phyloP scores from a whole-genome alignment of 2,113 vertebrate genomes.

The Anguilla japonica region DNA sequence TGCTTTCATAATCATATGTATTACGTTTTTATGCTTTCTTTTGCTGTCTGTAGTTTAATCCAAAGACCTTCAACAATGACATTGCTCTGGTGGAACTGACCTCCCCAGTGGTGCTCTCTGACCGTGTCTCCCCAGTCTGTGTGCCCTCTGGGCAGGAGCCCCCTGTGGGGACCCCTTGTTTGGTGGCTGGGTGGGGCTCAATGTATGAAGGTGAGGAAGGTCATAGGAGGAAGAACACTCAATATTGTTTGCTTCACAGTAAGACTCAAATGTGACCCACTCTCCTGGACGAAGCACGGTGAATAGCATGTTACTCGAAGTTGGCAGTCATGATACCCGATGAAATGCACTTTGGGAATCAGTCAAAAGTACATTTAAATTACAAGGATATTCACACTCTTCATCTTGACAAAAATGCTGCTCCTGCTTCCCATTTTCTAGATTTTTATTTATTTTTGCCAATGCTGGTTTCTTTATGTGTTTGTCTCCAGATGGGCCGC shows the following conservation, averaged over 20 bases:
- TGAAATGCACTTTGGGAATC: not conserved
- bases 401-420: not conserved
- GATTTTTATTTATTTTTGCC: not conserved
- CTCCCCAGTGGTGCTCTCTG: slow-evolving; percentile 61
- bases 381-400: not conserved
- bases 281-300: too few relatives aligned
- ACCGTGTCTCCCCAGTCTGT: slow-evolving; percentile 77
- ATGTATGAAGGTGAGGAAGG: slow-evolving; percentile 81
- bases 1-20: not conserved
- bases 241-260: not conserved
- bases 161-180: slow-evolving; percentile 76
- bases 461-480: not conserved
- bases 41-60: slow-evolving; percentile 79
- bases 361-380: not conserved
- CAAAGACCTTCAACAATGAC: slow-evolving; percentile 89
- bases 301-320: too few relatives aligned
- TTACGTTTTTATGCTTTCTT: not conserved
- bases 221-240: not conserved
- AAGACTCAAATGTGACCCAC: too few relatives aligned
- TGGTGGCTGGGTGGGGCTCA: slow-evolving; percentile 92
- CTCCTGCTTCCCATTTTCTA: not conserved
- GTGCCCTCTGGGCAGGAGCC: slow-evolving; percentile 78
- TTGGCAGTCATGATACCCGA: too few relatives aligned
- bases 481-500: slow-evolving; percentile 77
- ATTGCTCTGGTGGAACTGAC: slow-evolving; percentile 88